Percentiles rank a stretch among this genome's conserved stretches.
phyloP scores from a whole-genome alignment of 2,797 vertebrate genomes.

The Molossus molossus region DNA sequence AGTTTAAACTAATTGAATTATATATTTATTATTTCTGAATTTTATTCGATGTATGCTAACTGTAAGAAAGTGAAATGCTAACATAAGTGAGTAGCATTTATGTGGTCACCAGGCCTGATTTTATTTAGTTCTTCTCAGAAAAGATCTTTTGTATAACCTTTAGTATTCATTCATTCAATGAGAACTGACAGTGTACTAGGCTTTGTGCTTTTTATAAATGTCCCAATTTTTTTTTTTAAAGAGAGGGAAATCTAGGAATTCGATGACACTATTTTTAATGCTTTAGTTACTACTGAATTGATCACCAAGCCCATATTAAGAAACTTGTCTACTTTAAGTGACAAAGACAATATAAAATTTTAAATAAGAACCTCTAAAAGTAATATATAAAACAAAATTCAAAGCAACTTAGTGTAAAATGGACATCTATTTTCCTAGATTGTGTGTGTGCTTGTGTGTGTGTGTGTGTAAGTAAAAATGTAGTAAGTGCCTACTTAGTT shows the following conservation, averaged over 20 bases:
- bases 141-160: neutral
- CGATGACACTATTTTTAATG: neutral
- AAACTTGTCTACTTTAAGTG: neutral
- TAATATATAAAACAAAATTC: conserved; percentile 21
- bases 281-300: conserved; percentile 32
- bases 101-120: neutral
- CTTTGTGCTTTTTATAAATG: conserved; percentile 23
- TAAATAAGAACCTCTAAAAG: neutral
- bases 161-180: neutral
- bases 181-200: neutral
- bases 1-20: conserved; percentile 26
- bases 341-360: conserved; percentile 8
- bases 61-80: neutral
- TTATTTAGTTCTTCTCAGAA: conserved; percentile 34
- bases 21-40: conserved; percentile 32
- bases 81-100: neutral
- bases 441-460: neutral
- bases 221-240: conserved; percentile 5
- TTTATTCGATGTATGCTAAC: neutral
- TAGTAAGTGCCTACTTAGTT: neutral
- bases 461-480: neutral
- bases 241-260: neutral
- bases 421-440: neutral
- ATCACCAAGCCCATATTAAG: neutral
- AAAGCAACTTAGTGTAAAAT: conserved; percentile 42